Percentiles rank a stretch among this genome's conserved stretches.
Conservation (phyloP, 1,140 invertebrate species). For the Meloidogyne exigua region DNA sequence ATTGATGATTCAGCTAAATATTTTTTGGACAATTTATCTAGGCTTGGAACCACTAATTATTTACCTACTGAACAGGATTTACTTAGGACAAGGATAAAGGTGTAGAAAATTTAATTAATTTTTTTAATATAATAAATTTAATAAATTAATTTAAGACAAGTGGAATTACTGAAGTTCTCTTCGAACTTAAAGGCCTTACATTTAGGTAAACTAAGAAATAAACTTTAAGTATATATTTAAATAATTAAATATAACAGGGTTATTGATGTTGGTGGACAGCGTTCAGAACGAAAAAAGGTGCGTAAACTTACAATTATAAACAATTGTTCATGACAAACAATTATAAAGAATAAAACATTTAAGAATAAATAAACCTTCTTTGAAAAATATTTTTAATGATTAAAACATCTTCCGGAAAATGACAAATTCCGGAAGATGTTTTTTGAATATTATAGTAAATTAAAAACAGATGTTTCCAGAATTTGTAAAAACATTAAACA, state of each 20-base stretch:
- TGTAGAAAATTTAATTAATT: not conserved
- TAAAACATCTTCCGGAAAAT: too few relatives aligned
- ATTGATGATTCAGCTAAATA: conserved; percentile 78
- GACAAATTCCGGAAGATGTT: too few relatives aligned
- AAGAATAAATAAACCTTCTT: too few relatives aligned
- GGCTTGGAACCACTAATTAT: conserved; percentile 54
- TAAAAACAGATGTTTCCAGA: not conserved
- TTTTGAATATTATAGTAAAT: too few relatives aligned
- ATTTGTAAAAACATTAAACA: not conserved
- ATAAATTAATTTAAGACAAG: conserved; percentile 50
- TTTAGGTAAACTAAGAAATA: conserved; percentile 50
- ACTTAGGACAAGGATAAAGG: conserved; percentile 57
- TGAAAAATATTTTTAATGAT: too few relatives aligned
- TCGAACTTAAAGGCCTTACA: conserved; percentile 62
- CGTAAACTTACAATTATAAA: too few relatives aligned
- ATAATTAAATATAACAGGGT: conserved; percentile 61
- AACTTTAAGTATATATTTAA: conserved; percentile 16
- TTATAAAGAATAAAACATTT: not conserved
- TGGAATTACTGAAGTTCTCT: conserved; percentile 62
- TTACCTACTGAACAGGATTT: conserved; percentile 62
- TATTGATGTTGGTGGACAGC: conserved; percentile 72
- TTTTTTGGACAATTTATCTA: conserved; percentile 60
- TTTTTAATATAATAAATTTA: not conserved
- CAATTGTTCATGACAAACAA: not conserved
- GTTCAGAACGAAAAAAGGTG: conserved; percentile 75